Base-by-base conservation (phyloP, 1,140 invertebrate species). In the Panulirus ornatus region DNA sequence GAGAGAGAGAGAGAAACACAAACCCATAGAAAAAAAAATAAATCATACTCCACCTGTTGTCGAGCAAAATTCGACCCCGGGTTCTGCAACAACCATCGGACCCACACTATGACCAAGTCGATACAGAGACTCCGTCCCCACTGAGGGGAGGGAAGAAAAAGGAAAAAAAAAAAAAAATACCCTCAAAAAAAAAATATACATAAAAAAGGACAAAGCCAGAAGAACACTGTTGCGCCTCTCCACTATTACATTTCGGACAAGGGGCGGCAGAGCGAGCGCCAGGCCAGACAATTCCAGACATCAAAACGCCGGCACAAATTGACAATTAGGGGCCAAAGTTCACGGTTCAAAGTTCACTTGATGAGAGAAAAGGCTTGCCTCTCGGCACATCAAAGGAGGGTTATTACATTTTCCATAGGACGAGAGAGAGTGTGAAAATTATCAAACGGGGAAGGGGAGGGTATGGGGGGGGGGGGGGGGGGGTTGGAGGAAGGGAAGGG, bases 351-450 rank as follows among this genome's bases (percentile, higher is more conserved):
- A 66, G 58, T 66, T 66, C 58, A 30, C 58, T 30, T 66, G 58
- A 66, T 66, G 58, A 66, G 58, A 22, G 58, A 30, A 66, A 66
- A 66, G n/a, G 58, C n/a, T 5, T 2, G 58, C 8, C 54, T 9
- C 58, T 66, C 58, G 58, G 58, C 58, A 66, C 58, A 22, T 66
- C 58, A 66, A 66, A 66, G 58, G 1, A 8, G 58, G 58, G 58
- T 66, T 66, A 66, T 66, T 66, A 66, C 27, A 66, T 66, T 66
- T 66, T 30, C 58, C n/a, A 66, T 66, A 66, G n/a, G 58, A 27
- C 22, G 58, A 58, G 6, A 66, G n/a, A 27, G 58, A 27, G 58
- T 66, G 58, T 66, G 58, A 66, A 66, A 66, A 66, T 66, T 76
- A 27, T 76, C 73, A n/a, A n/a, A n/a, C n/a, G n/a, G 22, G 30